These are phyloP conservation scores for Centropristis striata DNA, from an alignment of 2,113 vertebrate species.

Conservation along the genomic window DNA sequence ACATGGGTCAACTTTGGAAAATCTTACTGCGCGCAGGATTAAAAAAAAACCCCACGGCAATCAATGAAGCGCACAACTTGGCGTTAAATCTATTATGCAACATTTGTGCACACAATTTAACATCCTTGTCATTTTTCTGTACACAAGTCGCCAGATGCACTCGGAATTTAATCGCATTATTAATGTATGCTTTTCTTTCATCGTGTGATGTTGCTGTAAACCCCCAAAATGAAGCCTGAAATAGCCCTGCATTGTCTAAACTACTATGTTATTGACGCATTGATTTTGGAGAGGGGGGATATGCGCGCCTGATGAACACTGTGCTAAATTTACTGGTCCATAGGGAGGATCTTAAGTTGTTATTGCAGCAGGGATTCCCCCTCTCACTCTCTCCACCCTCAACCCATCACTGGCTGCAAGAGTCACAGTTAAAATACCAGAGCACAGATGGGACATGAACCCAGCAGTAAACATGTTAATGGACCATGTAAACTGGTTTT, in stretches of 20 bases:
- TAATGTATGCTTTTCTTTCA: neutral
- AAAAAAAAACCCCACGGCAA: neutral
- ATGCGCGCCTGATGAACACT: constrained; percentile 13
- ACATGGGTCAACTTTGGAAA: constrained; percentile 55
- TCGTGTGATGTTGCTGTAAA: neutral
- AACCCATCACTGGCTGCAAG: constrained; percentile 29
- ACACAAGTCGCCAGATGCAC: neutral
- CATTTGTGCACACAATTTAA: neutral
- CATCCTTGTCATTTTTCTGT: constrained; percentile 12
- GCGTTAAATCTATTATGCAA: neutral
- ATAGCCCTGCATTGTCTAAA: neutral
- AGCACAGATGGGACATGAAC: constrained; percentile 43
- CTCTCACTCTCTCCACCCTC: constrained; percentile 33
- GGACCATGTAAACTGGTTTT: constrained; percentile 11
- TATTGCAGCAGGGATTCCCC: constrained; percentile 82
- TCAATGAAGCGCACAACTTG: constrained; percentile 50
- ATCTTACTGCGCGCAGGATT: neutral
- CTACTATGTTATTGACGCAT: constrained; percentile 29
- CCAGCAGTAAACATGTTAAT: constrained; percentile 32
- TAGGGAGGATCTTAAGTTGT: constrained; percentile 68
- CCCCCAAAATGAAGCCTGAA: neutral
- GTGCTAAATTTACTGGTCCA: constrained; percentile 52
- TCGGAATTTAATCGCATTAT: neutral
- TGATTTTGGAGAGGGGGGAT: neutral
- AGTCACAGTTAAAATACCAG: constrained; percentile 32